Percentiles rank a stretch among this genome's conserved stretches.
phyloP scores from a whole-genome alignment of 2,888 invertebrate species.

The Sphaerophoria rueppellii region DNA sequence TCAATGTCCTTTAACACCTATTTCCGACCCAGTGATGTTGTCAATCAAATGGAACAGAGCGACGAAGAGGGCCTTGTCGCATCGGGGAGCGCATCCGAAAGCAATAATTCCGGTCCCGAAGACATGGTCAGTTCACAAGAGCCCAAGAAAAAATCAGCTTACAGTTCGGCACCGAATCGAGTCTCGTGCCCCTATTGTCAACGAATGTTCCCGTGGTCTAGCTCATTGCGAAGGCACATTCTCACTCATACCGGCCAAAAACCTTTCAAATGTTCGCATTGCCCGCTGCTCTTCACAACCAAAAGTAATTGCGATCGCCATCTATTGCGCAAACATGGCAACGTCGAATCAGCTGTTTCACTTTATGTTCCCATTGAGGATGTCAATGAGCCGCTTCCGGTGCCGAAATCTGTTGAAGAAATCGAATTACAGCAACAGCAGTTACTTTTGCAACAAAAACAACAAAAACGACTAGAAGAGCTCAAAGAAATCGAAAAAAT shows the following conservation, averaged over 20 bases:
- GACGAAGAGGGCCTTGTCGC: constrained; percentile 91
- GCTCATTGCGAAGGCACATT: constrained; percentile 96
- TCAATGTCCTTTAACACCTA: constrained; percentile 86
- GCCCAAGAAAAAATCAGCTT: constrained; percentile 94
- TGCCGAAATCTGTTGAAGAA: constrained; percentile 80
- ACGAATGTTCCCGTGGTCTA: constrained; percentile 98
- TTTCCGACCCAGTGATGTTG: constrained; percentile 83
- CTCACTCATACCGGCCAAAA: constrained; percentile 97
- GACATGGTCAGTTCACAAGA: constrained; percentile 83
- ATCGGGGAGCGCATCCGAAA: constrained; percentile 90
- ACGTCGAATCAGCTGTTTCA: constrained; percentile 82
- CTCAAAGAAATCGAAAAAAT: constrained; percentile 75
- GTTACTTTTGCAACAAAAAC: constrained; percentile 76
- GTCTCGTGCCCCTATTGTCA: constrained; percentile 96
- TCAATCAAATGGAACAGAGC: constrained; percentile 82
- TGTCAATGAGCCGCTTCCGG: constrained; percentile 81
- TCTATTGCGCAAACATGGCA: constrained; percentile 92
- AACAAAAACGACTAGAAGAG: constrained; percentile 75
- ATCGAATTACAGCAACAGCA: constrained; percentile 80
- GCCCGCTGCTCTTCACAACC: constrained; percentile 96
- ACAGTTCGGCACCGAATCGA: constrained; percentile 96
- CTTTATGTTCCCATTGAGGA: constrained; percentile 83
- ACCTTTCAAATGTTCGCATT: constrained; percentile 97
- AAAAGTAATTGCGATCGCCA: constrained; percentile 99
- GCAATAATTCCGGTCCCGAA: constrained; percentile 92